Conservation (phyloP, 2,797 vertebrate genomes). For the Phoebastria nigripes region DNA sequence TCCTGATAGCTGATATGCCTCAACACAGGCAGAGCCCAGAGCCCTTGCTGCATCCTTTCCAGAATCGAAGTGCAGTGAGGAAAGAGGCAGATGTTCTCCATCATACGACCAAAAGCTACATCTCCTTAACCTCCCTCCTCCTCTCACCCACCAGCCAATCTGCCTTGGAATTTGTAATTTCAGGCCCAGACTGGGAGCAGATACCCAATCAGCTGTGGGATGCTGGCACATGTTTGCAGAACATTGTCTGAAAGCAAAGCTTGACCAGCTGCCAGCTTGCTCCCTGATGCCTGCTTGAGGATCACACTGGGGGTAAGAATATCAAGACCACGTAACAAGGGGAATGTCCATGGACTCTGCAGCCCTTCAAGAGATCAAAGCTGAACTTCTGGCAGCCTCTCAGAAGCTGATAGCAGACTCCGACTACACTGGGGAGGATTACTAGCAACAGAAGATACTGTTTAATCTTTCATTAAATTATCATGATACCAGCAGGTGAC, state of each 20-base stretch:
- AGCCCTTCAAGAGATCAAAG: not conserved
- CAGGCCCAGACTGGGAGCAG: not conserved
- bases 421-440: not conserved
- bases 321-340: rapidly evolving
- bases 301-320: not conserved
- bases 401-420: not conserved
- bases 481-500: not conserved
- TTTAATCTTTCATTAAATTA: not conserved
- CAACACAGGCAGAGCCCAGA: not conserved
- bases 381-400: not conserved
- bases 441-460: not conserved
- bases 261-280: not conserved
- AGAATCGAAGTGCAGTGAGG: not conserved
- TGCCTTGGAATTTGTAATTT: not conserved
- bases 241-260: not conserved
- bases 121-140: not conserved
- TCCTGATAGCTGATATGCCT: not conserved
- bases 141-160: not conserved
- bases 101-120: rapidly evolving
- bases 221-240: not conserved
- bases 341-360: not conserved
- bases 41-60: not conserved
- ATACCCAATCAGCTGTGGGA: not conserved
- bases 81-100: not conserved
- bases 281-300: not conserved